Evolutionary conservation across 2,888 invertebrate genomes (phyloP).

Genomic region (Scaptomyza cyrtandrae): DNA sequence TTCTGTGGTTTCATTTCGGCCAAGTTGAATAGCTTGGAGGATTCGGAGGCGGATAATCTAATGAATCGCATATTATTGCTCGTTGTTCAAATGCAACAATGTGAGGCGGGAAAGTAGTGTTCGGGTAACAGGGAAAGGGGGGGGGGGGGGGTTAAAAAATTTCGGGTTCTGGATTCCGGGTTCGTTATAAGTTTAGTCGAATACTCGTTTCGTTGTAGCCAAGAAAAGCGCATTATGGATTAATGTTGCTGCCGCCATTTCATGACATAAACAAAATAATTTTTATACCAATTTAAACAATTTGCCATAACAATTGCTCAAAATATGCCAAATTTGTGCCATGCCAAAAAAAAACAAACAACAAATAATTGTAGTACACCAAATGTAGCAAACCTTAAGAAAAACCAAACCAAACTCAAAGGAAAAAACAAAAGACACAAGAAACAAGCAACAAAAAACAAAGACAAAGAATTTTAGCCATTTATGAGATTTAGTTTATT

Average conservation of each 20-base stretch:
- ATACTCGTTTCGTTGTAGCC: slow-evolving; percentile 31
- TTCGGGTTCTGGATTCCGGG: neutral
- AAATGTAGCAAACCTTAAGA: slow-evolving; percentile 34
- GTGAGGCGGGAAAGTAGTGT: slow-evolving; percentile 60
- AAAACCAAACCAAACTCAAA: slow-evolving; percentile 19
- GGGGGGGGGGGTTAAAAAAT: neutral
- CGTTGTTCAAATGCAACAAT: slow-evolving; percentile 81
- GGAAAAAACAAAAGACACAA: slow-evolving; percentile 42
- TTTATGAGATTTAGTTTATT: slow-evolving; percentile 62
- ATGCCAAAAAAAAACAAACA: slow-evolving; percentile 70
- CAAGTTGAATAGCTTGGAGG: slow-evolving; percentile 83
- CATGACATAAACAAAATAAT: neutral
- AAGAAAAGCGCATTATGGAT: slow-evolving; percentile 53
- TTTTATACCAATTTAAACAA: slow-evolving; percentile 20
- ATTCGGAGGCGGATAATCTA: slow-evolving; percentile 82
- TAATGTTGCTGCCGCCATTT: slow-evolving; percentile 59
- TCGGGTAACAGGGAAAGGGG: too few species aligned
- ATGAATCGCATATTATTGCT: slow-evolving; percentile 83
- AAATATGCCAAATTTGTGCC: slow-evolving; percentile 77
- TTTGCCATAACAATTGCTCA: slow-evolving; percentile 51
- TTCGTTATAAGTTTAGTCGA: slow-evolving; percentile 18
- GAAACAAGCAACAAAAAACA: slow-evolving; percentile 33
- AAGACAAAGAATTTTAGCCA: slow-evolving; percentile 61
- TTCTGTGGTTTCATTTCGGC: slow-evolving; percentile 83
- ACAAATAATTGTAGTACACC: slow-evolving; percentile 28